phyloP scores from a whole-genome alignment of 2,797 vertebrate species.

The Chiroxiphia lanceolata region DNA sequence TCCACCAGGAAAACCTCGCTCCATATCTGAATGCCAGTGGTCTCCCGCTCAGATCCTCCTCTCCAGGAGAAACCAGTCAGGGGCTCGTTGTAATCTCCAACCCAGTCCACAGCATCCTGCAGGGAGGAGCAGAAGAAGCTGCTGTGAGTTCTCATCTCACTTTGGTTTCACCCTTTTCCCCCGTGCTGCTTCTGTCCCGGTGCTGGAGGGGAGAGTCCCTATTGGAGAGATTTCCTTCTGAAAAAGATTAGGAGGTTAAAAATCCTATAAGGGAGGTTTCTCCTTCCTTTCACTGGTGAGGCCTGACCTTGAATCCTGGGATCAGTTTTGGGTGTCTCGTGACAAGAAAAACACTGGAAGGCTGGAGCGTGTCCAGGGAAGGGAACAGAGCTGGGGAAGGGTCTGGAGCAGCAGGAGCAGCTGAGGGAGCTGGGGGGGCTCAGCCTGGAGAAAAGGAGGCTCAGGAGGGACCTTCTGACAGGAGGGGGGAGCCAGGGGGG shows the following conservation, averaged over 20 bases:
- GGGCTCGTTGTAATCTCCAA: constrained; percentile 90
- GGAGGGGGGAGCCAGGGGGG: accelerated
- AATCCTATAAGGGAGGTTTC: background rate
- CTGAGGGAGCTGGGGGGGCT: background rate
- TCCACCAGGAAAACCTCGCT: constrained; percentile 95
- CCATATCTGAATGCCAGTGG: constrained; percentile 98
- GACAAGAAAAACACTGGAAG: accelerated
- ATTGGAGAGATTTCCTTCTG: background rate
- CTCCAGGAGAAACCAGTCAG: constrained; percentile 97
- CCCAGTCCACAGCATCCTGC: constrained; percentile 88
- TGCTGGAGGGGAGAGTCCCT: background rate
- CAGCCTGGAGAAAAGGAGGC: background rate
- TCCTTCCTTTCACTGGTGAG: background rate
- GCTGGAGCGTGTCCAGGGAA: accelerated
- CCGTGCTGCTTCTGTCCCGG: background rate
- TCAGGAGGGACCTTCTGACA: accelerated
- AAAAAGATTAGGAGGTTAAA: background rate
- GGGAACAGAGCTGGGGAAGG: accelerated
- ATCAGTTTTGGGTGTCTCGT: background rate
- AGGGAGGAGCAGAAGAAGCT: background rate
- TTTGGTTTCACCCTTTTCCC: background rate
- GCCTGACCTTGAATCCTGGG: background rate
- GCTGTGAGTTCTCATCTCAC: background rate
- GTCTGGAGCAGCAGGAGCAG: background rate
- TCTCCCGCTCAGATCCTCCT: constrained; percentile 96